These are phyloP conservation scores for Pseudococcus viburni DNA, from an alignment of 2,888 invertebrate genomes.

Conservation along the genomic window DNA sequence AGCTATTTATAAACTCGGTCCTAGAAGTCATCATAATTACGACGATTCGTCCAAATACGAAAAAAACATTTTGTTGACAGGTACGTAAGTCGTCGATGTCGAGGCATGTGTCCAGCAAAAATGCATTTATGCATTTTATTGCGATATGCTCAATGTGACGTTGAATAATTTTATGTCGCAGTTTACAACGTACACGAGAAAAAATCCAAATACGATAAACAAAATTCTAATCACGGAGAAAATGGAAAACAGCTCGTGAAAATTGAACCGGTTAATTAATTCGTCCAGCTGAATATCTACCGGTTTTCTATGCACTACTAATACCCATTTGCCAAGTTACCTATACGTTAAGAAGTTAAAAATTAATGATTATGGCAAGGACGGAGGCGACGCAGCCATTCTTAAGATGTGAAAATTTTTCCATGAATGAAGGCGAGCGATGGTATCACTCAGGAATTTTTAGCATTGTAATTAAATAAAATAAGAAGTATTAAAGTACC, in stretches of 20 bases:
- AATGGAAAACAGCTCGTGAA: slow-evolving; percentile 30
- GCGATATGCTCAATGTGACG: not conserved
- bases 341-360: too few relatives aligned
- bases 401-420: too few relatives aligned
- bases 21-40: slow-evolving; percentile 13
- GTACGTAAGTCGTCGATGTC: not conserved
- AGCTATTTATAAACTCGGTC: slow-evolving; percentile 52
- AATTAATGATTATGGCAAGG: too few relatives aligned
- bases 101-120: too few relatives aligned
- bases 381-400: too few relatives aligned
- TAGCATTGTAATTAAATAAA: too few relatives aligned
- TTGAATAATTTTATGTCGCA: slow-evolving; percentile 12
- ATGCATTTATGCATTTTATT: too few relatives aligned
- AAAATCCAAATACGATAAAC: not conserved
- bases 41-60: slow-evolving; percentile 17
- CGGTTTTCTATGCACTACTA: not conserved
- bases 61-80: slow-evolving; percentile 51
- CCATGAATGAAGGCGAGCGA: too few relatives aligned
- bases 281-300: too few relatives aligned
- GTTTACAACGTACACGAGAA: slow-evolving; percentile 30
- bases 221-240: not conserved
- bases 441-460: too few relatives aligned
- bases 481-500: too few relatives aligned
- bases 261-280: slow-evolving; percentile 41
- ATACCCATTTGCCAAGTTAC: too few relatives aligned